A percentile compares a stretch with the other conserved stretches of the same genome.
Evolutionary conservation across 2,797 vertebrate genomes (phyloP).

Genomic region (Anniella stebbinsi): DNA sequence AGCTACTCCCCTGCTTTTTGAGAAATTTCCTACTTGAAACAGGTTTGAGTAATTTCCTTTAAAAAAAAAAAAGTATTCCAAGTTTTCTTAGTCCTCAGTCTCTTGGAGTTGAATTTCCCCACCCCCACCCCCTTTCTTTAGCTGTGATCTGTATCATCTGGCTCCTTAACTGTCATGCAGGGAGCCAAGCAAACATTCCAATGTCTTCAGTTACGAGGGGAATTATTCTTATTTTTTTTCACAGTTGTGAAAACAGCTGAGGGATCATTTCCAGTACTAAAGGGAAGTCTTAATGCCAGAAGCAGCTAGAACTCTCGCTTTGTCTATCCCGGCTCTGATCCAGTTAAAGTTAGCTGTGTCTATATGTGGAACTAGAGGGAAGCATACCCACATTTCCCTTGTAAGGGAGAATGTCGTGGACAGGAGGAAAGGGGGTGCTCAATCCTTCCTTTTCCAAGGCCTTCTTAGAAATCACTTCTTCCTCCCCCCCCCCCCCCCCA

Average conservation of each 20-base stretch:
- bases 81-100: not conserved
- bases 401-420: not conserved
- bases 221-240: no score
- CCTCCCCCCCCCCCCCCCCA: no score
- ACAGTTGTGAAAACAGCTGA: not conserved
- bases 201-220: not conserved
- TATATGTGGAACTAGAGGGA: not conserved
- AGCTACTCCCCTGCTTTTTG: not conserved
- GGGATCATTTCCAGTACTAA: not conserved
- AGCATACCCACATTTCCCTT: not conserved
- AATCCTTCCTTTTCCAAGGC: not conserved
- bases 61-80: not conserved
- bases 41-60: no score
- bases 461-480: no score
- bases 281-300: not conserved
- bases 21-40: not conserved
- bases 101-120: not conserved
- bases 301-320: no score
- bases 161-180: not conserved
- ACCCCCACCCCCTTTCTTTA: not conserved
- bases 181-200: not conserved
- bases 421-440: not conserved
- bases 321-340: no score
- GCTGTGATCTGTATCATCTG: not conserved
- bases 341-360: no score